Evolutionary conservation across 1,140 invertebrate species (phyloP).

Genomic region (Yoshiicerus persimilis): DNA sequence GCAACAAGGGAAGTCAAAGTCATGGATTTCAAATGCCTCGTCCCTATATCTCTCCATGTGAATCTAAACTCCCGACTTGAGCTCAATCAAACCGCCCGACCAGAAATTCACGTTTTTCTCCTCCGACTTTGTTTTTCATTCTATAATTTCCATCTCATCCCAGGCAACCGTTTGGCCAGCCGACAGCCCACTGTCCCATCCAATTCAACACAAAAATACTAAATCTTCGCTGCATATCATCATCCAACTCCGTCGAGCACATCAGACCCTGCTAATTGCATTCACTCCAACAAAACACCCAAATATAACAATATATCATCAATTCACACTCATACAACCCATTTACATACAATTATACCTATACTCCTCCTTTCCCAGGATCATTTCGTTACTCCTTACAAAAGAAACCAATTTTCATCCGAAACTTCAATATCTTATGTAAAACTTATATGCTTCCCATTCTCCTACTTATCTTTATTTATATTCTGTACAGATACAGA

Average conservation of each 20-base stretch:
- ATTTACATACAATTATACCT: too few relatives aligned
- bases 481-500: not conserved
- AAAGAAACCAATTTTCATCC: not conserved
- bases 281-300: not conserved
- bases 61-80: not conserved
- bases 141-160: not conserved
- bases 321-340: too few relatives aligned
- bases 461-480: not conserved
- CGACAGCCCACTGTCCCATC: not conserved
- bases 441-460: too few relatives aligned
- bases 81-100: not conserved
- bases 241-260: too few relatives aligned
- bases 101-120: slow-evolving; percentile 1
- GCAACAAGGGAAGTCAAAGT: not conserved
- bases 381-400: too few relatives aligned
- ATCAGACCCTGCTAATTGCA: not conserved
- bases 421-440: not conserved
- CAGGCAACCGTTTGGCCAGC: not conserved
- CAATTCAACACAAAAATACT: not conserved
- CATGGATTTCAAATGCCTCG: not conserved
- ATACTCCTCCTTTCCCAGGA: too few relatives aligned
- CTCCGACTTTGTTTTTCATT: not conserved
- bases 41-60: not conserved
- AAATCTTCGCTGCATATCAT: not conserved
- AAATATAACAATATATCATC: too few relatives aligned